Evolutionary conservation across 2,888 invertebrate genomes (phyloP).

Genomic region (Epicampocera succincta): DNA sequence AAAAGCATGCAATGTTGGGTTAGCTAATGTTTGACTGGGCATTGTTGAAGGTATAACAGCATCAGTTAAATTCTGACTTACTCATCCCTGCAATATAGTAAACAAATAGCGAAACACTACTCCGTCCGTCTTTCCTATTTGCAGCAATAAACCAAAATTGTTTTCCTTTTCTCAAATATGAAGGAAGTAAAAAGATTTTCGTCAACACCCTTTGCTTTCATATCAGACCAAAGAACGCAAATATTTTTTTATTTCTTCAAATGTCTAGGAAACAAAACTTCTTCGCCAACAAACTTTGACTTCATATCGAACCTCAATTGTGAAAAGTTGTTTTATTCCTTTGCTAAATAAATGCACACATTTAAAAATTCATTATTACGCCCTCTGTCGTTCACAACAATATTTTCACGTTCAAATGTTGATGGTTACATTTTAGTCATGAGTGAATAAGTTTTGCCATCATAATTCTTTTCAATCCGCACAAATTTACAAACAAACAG

Average conservation of each 20-base stretch:
- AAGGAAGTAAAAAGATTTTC: too few species aligned
- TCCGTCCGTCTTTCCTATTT: too few species aligned
- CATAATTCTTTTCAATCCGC: slow-evolving; percentile 47
- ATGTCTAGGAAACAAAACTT: neutral
- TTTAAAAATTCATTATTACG: slow-evolving; percentile 67
- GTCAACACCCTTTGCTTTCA: too few species aligned
- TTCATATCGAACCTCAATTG: slow-evolving; percentile 12
- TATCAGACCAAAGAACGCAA: too few species aligned
- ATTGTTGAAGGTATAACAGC: too few species aligned
- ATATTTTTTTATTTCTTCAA: neutral
- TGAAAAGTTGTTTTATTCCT: slow-evolving; percentile 18
- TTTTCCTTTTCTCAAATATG: too few species aligned
- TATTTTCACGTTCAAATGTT: slow-evolving; percentile 13
- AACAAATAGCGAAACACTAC: too few species aligned
- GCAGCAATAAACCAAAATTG: too few species aligned
- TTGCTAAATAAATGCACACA: slow-evolving; percentile 51
- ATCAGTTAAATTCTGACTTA: too few species aligned
- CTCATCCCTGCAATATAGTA: too few species aligned
- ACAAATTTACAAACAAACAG: slow-evolving; percentile 7
- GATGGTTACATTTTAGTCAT: slow-evolving; percentile 13
- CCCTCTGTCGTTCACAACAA: slow-evolving; percentile 58
- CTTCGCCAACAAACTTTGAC: slow-evolving; percentile 9
- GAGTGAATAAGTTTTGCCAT: slow-evolving; percentile 46
- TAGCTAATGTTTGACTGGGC: too few species aligned
- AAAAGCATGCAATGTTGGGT: too few species aligned